Conservation (phyloP, 2,888 invertebrate species). For the Agrotis puta region DNA sequence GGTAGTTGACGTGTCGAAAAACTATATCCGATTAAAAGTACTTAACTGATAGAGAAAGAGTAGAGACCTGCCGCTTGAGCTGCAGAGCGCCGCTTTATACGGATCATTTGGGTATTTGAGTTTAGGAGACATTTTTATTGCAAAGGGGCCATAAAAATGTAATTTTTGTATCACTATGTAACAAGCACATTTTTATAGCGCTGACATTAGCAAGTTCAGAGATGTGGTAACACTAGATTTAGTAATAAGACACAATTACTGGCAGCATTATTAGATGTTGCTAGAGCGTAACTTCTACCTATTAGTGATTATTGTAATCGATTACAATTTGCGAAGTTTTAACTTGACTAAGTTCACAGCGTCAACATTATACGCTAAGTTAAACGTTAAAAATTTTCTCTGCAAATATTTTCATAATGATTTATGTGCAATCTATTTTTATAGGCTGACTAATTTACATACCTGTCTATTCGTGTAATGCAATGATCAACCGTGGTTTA, state of each 20-base stretch:
- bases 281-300: slow-evolving; percentile 60
- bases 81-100: slow-evolving; percentile 78
- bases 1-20: slow-evolving; percentile 77
- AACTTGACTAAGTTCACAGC: slow-evolving; percentile 56
- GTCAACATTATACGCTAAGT: slow-evolving; percentile 49
- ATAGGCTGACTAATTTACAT: slow-evolving; percentile 84
- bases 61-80: slow-evolving; percentile 70
- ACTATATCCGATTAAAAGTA: slow-evolving; percentile 79
- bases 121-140: slow-evolving; percentile 78
- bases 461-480: slow-evolving; percentile 70
- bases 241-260: slow-evolving; percentile 60
- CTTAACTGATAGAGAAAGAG: slow-evolving; percentile 80
- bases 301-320: slow-evolving; percentile 53
- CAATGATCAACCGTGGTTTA: slow-evolving; percentile 72
- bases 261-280: slow-evolving; percentile 64
- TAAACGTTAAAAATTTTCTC: slow-evolving; percentile 72
- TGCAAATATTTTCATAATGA: slow-evolving; percentile 84
- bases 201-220: slow-evolving; percentile 62
- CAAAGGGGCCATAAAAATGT: slow-evolving; percentile 84
- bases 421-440: slow-evolving; percentile 90
- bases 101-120: slow-evolving; percentile 75
- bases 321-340: slow-evolving; percentile 55
- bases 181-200: slow-evolving; percentile 68
- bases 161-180: slow-evolving; percentile 62
- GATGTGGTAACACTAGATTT: slow-evolving; percentile 63